These are phyloP conservation scores for Felis catus DNA, from an alignment of 2,113 vertebrate species.

Conservation along the genomic window F.catus_Fca126_mat1.0 CM031416.1:28082501-28083000, in stretches of 20 bases:
- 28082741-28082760: background rate
- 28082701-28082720: background rate
- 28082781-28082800: background rate
- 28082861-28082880: background rate
- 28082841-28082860: background rate
- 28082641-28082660: background rate
- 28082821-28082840: background rate
- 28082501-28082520: background rate
- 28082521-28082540: too few relatives aligned
- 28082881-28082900: too few relatives aligned
- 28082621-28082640: background rate
- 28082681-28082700: background rate
- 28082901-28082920: background rate
- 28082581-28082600: background rate
- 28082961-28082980: background rate
- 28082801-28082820: background rate
- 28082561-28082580: background rate
- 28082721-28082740: background rate
- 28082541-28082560: background rate
- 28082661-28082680: background rate
- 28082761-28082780: background rate
- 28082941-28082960: background rate
- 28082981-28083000: background rate
- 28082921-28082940: background rate
- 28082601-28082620: background rate